Evolutionary conservation across 2,888 invertebrate genomes (phyloP), one percentile per base, ranked within the genome.

Genomic region (Mesochorus sp.): DNA sequence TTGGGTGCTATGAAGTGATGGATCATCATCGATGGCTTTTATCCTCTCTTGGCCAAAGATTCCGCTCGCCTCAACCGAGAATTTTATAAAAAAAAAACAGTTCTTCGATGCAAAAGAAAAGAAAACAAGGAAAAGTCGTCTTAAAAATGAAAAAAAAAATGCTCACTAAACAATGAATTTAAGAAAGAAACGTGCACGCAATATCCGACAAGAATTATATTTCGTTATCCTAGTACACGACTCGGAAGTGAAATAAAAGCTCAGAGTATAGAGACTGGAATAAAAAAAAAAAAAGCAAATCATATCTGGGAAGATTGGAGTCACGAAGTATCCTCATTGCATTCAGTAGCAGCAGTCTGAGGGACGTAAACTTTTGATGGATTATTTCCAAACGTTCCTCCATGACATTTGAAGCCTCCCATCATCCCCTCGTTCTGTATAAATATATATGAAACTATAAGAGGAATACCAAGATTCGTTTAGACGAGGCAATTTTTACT

Each of bases 1-100:
- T n/a, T 26, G 68, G 26, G 10, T n/a, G 3, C 19, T 4, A 51
- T 51, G 34, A 26, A 59, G 51, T 47, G 71, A 76, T 76, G 70
- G 51, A 71, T 71, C 76, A 66, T 76, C 44, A 67, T 72, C 76
- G 72, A 76, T 66, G 44, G 66, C 66, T 72, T 28, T n/a, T 34
- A 51, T 12, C 17, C 51, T 64, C 34, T 26, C 19, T 66, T 31
- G 42, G 12, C 44, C 3, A 14, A 26, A 14, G 39, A 39, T 24
- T 21, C 44, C 3, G 19, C 6, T 17, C 21, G 6, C 44, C 31
- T 24, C 19, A 19, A 31, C 28, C 34, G 39, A 55, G 37, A 67
- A 51, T 66, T 53, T 66, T 53, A 14, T 17, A 26, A 17, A 12
- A 39, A 34, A 26, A 31, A 39, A 21, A 17, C 14, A 12, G 51